Evolutionary conservation across 92 coral and sea anemone genomes (phyloP), one percentile per base, ranked within the genome.

Genomic region (Palythoa grandiflora): DNA sequence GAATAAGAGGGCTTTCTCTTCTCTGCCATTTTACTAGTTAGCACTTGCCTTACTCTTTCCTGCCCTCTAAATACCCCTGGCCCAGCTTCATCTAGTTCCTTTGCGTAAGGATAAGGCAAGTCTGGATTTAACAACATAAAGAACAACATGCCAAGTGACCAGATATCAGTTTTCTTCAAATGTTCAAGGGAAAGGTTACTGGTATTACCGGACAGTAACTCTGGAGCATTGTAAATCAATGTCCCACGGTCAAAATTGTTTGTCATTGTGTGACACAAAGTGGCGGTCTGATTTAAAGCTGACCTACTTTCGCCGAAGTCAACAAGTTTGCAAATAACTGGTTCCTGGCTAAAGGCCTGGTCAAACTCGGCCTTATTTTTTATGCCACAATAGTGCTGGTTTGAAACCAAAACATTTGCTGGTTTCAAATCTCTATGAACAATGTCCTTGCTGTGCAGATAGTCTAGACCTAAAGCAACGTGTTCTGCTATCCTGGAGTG

Each of bases 371-470:
- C 63, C n/a, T 63, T 81, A 21, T 68, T n/a, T 47, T 77, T 87
- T 48, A 85, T 47, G 55, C 66, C 70, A 51, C 87, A 87, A 47
- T 90, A 90, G 63, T 92, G 91, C 38, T 78, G 85, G 85, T 93
- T 90, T 35, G 93, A 88, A 61, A 85, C 92, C 52, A 91, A 70
- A 15, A 88, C 88, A 77, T 88, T 91, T 48, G 73, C 87, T 16
- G 92, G 94, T 51, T 92, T 78, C 19, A 91, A 40, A 88, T 90
- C 91, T 39, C 94, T 83, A 83, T 89, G 92, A 17, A 77, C 89
- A 40, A 84, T 84, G 65, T 77, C 70, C 53, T 78, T 83, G 77
- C 71, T 48, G 57, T 77, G 85, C 21, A 89, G 78, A 48, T 75
- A 89, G 48, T 68, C 60, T 9, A 88, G 66, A 47, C 87, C 91